Percentiles rank a stretch among this genome's conserved stretches.
phyloP scores from a whole-genome alignment of 2,888 invertebrate genomes.

The Urechis unicinctus region DNA sequence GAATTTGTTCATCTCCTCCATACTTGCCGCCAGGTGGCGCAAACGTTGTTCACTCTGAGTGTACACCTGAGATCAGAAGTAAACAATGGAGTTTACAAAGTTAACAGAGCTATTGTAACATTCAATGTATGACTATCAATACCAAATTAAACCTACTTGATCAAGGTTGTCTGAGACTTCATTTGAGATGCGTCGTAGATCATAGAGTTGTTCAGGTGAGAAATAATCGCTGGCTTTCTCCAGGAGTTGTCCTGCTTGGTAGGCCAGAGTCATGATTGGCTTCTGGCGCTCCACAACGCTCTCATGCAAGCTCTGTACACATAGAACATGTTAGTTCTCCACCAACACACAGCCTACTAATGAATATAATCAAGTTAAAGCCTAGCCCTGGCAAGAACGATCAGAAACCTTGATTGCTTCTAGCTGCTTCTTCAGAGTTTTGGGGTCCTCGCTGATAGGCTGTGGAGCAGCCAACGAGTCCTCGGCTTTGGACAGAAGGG shows the following conservation, averaged over 20 bases:
- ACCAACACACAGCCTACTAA: no score
- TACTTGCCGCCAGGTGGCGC: constrained; percentile 22
- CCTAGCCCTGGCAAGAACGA: neutral
- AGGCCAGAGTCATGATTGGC: constrained; percentile 38
- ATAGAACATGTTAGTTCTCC: no score
- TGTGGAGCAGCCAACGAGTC: constrained; percentile 77
- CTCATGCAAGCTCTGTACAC: constrained; percentile 11
- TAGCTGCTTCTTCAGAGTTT: constrained; percentile 61
- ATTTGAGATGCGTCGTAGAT: constrained; percentile 18
- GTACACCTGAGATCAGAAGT: constrained; percentile 9
- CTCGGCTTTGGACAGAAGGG: constrained; percentile 82
- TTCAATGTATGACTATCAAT: neutral
- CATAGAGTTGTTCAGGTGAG: constrained; percentile 31
- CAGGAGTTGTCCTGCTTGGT: constrained; percentile 42
- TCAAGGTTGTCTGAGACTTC: constrained; percentile 32
- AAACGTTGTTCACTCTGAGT: constrained; percentile 18
- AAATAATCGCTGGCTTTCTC: constrained; percentile 41
- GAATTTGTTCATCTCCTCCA: constrained; percentile 40
- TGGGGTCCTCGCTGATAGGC: constrained; percentile 77
- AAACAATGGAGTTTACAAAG: neutral
- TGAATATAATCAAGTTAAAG: neutral
- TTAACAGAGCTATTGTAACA: neutral
- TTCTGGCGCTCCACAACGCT: constrained; percentile 39
- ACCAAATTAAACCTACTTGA: constrained; percentile 23
- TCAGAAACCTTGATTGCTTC: constrained; percentile 35